Base-by-base conservation (phyloP, 2,888 invertebrate genomes). In the Leucophora obtusa region DNA sequence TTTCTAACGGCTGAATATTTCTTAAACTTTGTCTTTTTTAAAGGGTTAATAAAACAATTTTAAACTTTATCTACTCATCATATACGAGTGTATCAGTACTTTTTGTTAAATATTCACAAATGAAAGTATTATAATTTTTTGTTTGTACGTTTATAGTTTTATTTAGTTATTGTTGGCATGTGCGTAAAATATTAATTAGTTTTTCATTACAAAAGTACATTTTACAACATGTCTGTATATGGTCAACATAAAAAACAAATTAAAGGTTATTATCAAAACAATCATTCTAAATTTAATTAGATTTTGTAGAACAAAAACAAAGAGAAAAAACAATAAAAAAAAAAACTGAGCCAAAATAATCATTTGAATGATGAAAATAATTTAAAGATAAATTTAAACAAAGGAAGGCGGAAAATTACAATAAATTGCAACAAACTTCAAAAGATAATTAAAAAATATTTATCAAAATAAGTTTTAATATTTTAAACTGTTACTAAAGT, bases 101-200 rank as follows among this genome's bases (percentile, higher is more conserved):
- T 38, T 38, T 47, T 47, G 43, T 14, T 47, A 14, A 47, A 47
- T 47, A 47, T 11, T 10, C 43, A 47, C 43, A 51, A 17, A 38
- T 11, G 17, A 53, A 38, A 53, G 17, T 60, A 17, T n/a, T 21
- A 24, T 28, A 47, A 10, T 47, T 21, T 62, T 62, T 60, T 59
- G 38, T 35, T 62, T 28, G 17, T 50, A 14, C 51, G 51, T 50
- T 70, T 14, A 65, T 53, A 58, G 63, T 18, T 59, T 73, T 79
- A 68, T 75, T 66, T 62, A 28, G 43, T 72, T 72, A 68, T 28
- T 71, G 66, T 51, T 60, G 53, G 28, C 1, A 68, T 70, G 73
- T 73, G 77, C 60, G 50, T 66, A n/a, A 77, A 77, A 81, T 77
- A 56, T 70, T 65, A 77, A 81, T 77, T 73, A 65, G 35, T 63